phyloP scores from a whole-genome alignment of 2,888 invertebrate species.

The Lepidocyrtinus sp. region DNA sequence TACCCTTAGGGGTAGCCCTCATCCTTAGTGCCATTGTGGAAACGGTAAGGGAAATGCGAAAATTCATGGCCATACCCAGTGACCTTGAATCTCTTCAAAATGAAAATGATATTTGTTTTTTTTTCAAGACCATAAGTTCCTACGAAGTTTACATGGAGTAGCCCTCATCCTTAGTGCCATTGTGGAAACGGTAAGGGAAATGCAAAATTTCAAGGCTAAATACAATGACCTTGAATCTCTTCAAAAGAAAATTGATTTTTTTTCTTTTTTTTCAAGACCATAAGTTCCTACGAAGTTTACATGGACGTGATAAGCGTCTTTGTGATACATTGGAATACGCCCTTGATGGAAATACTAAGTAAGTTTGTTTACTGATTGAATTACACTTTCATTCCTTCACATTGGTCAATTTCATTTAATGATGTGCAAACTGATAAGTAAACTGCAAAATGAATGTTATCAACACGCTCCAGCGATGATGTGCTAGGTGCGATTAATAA shows the following conservation, averaged over 20 bases:
- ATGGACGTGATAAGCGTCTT: constrained; percentile 65
- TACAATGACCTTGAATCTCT: neutral
- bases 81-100: neutral
- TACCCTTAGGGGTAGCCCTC: constrained; percentile 59
- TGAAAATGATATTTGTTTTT: neutral
- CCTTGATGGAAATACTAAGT: constrained; percentile 45
- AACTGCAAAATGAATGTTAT: neutral
- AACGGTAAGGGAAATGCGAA: constrained; percentile 49
- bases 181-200: constrained; percentile 60
- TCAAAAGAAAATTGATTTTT: too few relatives aligned
- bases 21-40: constrained; percentile 63
- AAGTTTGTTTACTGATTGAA: too few relatives aligned
- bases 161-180: constrained; percentile 61
- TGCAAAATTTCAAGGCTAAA: neutral
- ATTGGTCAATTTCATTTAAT: too few relatives aligned
- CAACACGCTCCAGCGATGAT: neutral
- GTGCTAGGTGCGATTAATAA: neutral
- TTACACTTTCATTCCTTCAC: too few relatives aligned
- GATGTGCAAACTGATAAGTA: neutral
- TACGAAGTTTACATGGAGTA: constrained; percentile 64
- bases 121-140: constrained; percentile 56
- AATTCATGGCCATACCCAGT: too few relatives aligned
- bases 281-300: constrained; percentile 61
- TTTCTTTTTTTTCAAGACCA: constrained; percentile 45
- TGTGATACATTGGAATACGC: constrained; percentile 62